These are phyloP conservation scores for Philhelius pedissequus DNA, from an alignment of 2,888 invertebrate genomes.

Conservation along the genomic window DNA sequence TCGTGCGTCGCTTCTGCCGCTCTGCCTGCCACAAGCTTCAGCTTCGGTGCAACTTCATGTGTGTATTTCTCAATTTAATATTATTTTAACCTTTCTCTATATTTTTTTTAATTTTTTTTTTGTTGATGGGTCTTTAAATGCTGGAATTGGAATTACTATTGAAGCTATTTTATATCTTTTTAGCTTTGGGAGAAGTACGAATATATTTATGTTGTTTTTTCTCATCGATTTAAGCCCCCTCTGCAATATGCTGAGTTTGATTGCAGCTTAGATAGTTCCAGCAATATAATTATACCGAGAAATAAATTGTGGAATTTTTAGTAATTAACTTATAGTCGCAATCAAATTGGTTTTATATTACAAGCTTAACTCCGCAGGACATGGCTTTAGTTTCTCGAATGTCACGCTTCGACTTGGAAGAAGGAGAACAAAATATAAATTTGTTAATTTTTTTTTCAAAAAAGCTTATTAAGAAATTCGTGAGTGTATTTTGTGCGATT, in stretches of 20 bases:
- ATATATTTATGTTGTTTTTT: slow-evolving; percentile 1
- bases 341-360: slow-evolving; percentile 18
- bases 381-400: slow-evolving; percentile 1
- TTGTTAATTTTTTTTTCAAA: not conserved
- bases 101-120: not conserved
- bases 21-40: not conserved
- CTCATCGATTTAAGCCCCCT: slow-evolving; percentile 15
- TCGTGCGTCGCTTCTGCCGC: slow-evolving; percentile 28
- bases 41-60: slow-evolving; percentile 24
- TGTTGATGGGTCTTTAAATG: not conserved
- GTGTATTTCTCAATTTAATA: slow-evolving; percentile 67
- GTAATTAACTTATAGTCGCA: slow-evolving; percentile 52
- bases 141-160: slow-evolving; percentile 44
- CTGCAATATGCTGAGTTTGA: not conserved
- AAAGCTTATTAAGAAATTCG: not conserved
- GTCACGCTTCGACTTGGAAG: not conserved
- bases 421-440: not conserved
- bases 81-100: slow-evolving; percentile 4
- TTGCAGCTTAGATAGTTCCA: slow-evolving; percentile 8
- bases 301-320: slow-evolving; percentile 41
- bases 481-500: no score
- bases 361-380: not conserved
- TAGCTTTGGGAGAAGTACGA: not conserved
- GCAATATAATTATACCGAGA: slow-evolving; percentile 27
- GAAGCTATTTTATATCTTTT: slow-evolving; percentile 24